Base-by-base conservation (phyloP, 1,140 invertebrate species). In the Tribolium madens region DNA sequence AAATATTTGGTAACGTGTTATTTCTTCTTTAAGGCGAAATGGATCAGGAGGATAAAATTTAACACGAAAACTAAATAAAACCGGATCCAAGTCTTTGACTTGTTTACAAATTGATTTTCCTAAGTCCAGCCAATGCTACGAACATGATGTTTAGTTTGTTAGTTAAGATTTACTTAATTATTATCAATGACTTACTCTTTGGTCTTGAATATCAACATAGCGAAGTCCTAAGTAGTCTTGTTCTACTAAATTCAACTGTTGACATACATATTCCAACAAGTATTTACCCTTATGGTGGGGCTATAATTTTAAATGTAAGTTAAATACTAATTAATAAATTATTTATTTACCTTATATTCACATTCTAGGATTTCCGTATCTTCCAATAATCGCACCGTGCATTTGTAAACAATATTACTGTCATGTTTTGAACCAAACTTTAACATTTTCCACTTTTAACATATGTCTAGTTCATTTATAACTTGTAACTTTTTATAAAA, bases 141-240 rank as follows among this genome's bases (percentile, higher is more conserved):
- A 92, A 88, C 17, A 50, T 50, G 7, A 6, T 36, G 47, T 70
- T 75, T 33, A 9, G n/a, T 50, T 42, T 14, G 13, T 26, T 15
- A n/a, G n/a, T n/a, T n/a, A n/a, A n/a, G n/a, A n/a, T n/a, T n/a
- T n/a, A n/a, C n/a, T n/a, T n/a, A n/a, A n/a, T 21, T n/a, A 10
- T 42, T 36, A 26, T 3, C 10, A 26, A 50, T 31, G 53, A 73
- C 89, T 91, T 88, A 96, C 97, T 89, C 97, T 91, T 87, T 98
- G 96, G 82, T 97, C 97, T 80, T 92, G 91, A 26, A 91, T 87
- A 88, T 99, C 97, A 31, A 98, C 96, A 92, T 95, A 99, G 76
- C 97, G 91, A 17, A 99, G 90, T 5, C 97, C 97, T 88, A 99
- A 98, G 87, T 99, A 99, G 88, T 99, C 97, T 82, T 95, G 97